Conservation (phyloP, 1,140 invertebrate species). For the Cotesia chilonis region DNA sequence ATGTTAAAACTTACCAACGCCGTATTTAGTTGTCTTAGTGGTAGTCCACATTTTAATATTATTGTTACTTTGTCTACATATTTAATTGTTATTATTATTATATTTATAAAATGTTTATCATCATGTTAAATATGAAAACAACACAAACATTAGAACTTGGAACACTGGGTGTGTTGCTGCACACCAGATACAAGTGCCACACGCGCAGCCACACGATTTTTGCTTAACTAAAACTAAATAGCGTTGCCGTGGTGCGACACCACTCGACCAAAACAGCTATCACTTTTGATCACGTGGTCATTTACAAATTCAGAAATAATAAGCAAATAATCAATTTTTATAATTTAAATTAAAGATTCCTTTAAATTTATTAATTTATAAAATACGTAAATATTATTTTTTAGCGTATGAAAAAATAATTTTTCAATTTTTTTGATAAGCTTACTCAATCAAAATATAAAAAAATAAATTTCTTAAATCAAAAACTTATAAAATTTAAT, state of each 20-base stretch:
- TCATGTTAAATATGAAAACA: slow-evolving; percentile 54
- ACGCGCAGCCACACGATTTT: slow-evolving; percentile 40
- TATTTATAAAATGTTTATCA: slow-evolving; percentile 43
- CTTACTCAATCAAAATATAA: no score
- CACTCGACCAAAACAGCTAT: slow-evolving; percentile 41
- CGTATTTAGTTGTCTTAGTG: slow-evolving; percentile 72
- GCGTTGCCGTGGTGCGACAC: slow-evolving; percentile 49
- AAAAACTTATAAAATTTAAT: no score
- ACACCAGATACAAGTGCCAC: slow-evolving; percentile 46
- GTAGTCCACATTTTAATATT: slow-evolving; percentile 68
- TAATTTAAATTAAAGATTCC: no score
- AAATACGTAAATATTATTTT: neutral
- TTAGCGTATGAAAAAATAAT: no score
- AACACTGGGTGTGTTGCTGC: slow-evolving; percentile 53
- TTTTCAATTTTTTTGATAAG: no score
- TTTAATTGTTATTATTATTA: slow-evolving; percentile 13
- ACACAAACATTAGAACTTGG: slow-evolving; percentile 53
- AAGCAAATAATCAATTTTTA: no score
- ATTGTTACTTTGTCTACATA: slow-evolving; percentile 29
- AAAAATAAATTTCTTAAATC: no score
- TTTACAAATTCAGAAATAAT: slow-evolving; percentile 11
- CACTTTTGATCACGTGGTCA: slow-evolving; percentile 36
- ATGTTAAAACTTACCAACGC: slow-evolving; percentile 68
- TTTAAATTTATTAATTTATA: neutral
- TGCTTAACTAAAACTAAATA: slow-evolving; percentile 31